Evolutionary conservation across 2,797 vertebrate genomes (phyloP).

Genomic region (Strix occidentalis): DNA sequence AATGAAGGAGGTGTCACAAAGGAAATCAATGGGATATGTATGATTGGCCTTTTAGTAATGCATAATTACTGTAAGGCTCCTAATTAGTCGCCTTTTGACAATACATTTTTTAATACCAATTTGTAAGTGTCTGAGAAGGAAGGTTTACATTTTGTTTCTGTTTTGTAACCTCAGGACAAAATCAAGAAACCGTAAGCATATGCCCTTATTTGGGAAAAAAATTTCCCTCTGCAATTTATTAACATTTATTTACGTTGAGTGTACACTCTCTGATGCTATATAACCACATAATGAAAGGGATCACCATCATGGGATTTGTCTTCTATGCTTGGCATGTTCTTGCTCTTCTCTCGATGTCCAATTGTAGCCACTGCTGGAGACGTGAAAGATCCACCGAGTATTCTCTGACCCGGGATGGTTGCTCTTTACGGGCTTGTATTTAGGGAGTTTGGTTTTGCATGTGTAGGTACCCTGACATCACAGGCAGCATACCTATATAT

Average conservation of each 20-base stretch:
- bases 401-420: neutral
- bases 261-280: neutral
- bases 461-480: neutral
- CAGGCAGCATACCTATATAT: neutral
- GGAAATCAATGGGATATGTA: neutral
- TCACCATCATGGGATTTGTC: neutral
- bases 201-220: neutral
- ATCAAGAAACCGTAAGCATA: neutral
- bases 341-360: neutral
- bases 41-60: neutral
- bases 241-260: neutral
- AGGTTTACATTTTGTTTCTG: neutral
- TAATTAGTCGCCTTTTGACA: conserved; percentile 34
- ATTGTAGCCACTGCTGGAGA: neutral
- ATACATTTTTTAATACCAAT: neutral
- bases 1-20: neutral
- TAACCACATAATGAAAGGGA: neutral
- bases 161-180: neutral
- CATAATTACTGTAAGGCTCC: conserved; percentile 31
- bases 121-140: neutral
- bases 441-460: neutral
- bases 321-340: neutral
- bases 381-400: neutral
- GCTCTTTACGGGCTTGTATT: neutral
- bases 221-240: neutral